A percentile compares a stretch with the other conserved stretches of the same genome.
Conservation (phyloP, 2,797 vertebrate genomes). For the Clamator glandarius region DNA sequence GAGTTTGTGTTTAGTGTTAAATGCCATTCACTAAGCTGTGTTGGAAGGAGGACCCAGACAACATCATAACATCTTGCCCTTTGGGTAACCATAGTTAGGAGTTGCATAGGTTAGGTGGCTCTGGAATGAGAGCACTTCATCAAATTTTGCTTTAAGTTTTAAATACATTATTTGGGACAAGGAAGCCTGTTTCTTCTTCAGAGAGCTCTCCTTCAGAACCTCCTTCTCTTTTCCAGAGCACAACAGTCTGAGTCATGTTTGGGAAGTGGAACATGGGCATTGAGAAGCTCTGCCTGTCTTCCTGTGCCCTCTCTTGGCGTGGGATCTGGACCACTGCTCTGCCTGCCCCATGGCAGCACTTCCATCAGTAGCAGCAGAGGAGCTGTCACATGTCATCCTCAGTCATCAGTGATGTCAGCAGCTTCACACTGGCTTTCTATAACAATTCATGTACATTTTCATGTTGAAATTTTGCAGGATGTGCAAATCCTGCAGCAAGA, state of each 20-base stretch:
- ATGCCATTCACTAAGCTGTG: neutral
- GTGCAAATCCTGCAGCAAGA: neutral
- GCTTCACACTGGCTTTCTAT: neutral
- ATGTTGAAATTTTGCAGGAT: neutral
- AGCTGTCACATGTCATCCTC: neutral
- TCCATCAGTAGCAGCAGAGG: neutral
- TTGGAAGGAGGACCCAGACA: neutral
- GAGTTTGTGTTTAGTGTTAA: neutral
- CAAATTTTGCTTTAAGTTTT: neutral
- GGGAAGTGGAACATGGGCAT: neutral
- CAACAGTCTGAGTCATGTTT: neutral
- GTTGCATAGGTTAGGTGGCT: neutral
- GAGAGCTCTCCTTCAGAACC: neutral
- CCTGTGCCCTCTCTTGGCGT: neutral
- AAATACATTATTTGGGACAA: neutral
- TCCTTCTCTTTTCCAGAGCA: neutral
- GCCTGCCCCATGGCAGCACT: neutral
- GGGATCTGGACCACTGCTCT: neutral
- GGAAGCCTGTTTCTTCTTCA: neutral
- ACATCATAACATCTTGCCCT: neutral
- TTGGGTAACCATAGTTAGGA: neutral
- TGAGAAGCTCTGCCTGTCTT: neutral
- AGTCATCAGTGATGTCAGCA: neutral
- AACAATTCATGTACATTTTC: neutral
- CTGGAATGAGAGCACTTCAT: neutral